Base-by-base conservation (phyloP, 1,140 invertebrate genomes). In the Rhagoletis zephyria region DNA sequence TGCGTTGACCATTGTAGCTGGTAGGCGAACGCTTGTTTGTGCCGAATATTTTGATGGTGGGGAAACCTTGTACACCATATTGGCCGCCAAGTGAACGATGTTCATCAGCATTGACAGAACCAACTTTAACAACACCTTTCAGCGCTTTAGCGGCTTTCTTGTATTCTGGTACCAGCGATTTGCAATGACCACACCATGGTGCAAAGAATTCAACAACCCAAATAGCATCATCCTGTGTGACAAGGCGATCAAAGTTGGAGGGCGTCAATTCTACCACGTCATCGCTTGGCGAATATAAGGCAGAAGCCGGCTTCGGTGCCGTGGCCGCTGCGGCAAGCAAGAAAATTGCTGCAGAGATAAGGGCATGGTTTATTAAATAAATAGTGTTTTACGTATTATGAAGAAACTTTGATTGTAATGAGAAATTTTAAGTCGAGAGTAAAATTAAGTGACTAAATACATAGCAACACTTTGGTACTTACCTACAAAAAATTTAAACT, bases 1-100 rank as follows among this genome's bases (percentile, higher is more conserved):
- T 97, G 93, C 98, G 95, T 45, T 95, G 94, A 1, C 98, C 98
- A 91, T 97, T 96, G 93, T 96, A 99, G 90, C 98, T 97, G 87
- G 95, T 95, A 4, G 98, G 97, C 88, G 96, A 97, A 74, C 96
- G 96, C 93, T 99, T 99, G 92, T 98, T 96, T 0, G 94, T 93
- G 3, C 96, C 97, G 93, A 99, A 99, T 14, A 99, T 96, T 94
- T 99, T 99, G 87, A 99, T 96, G 0, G 98, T 99, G 30, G 99
- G 99, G 93, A 99, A 99, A 87, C 99, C 98, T 90, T 95, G 94
- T 67, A 99, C 96, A 85, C 96, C 95, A 94, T 96, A 99, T 91
- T 96, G 96, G 42, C 95, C 94, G 42, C 95, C 96, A 16, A 99
- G 92, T 19, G 96, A 95, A 90, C 97, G 96, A 90, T 99, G 96